Base-by-base conservation (phyloP, 2,113 vertebrate genomes). In the Petromus typicus region DNA sequence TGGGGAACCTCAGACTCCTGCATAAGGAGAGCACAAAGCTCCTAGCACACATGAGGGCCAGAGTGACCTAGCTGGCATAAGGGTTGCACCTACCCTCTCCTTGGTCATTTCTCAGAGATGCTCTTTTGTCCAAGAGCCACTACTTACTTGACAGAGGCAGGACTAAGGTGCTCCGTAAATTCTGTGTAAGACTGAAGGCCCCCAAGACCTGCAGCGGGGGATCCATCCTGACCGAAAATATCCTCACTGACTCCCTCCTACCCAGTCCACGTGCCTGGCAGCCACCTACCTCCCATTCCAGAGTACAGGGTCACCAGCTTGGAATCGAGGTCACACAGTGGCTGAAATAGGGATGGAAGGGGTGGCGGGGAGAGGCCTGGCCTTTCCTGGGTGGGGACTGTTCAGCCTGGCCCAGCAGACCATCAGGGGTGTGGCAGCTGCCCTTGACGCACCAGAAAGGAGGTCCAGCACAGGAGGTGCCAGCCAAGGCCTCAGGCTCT, bases 181-280 rank as follows among this genome's bases (percentile, higher is more conserved):
- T 64, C 67, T 82, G 23, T 20, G 51, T 16, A 32, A 7, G 37
- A 18, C 57, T 22, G 4, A 11, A 63, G 88, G 80, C 82, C 32
- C 88, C 59, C 25, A n/a, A 66, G 51, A 56, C 59, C 51, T 51
- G 30, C 2, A 48, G 78, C 76, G 22, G 27, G 64, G n/a, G 90
- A 88, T 48, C 78, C 94, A 93, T 88, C 90, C 92, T 92, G 91
- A 97, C 94, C 96, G 81, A 96, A 96, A 95, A 81, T 32, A 25
- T 89, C 17, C 69, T 51, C 45, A 40, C 40, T 40, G 82, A 76
- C 32, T 64, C 79, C 40, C n/a, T 94, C 84, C n/a, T 45, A 45
- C 59, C n/a, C 80, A 0, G 14, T 85, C 57, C 43, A 45, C 78
- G 48, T 87, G 66, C 88, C 96, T 88, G 57, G 92, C 1, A 11